Conservation (phyloP, 2,113 vertebrate species). For the Lagenorhynchus albirostris region DNA sequence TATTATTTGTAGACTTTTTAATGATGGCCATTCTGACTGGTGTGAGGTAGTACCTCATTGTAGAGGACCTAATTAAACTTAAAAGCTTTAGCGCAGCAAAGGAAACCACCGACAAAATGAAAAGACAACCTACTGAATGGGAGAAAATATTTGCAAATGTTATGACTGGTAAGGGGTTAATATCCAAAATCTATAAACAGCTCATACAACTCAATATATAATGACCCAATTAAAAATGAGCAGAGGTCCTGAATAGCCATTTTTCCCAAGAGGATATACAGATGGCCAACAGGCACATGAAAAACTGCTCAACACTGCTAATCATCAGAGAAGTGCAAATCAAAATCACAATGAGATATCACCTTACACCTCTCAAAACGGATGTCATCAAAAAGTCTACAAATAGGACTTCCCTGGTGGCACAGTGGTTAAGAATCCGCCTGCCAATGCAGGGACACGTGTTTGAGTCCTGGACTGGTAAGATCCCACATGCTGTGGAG, state of each 20-base stretch:
- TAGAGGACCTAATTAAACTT: neutral
- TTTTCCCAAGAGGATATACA: neutral
- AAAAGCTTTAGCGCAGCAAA: neutral
- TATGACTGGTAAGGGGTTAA: neutral
- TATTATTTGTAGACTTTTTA: neutral
- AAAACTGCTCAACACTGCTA: neutral
- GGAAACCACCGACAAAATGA: neutral
- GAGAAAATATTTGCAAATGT: neutral
- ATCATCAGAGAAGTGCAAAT: neutral
- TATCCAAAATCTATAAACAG: neutral
- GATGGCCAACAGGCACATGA: neutral
- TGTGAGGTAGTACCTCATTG: neutral
- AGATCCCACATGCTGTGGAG: too few relatives aligned
- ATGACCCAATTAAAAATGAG: neutral
- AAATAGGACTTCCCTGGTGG: neutral
- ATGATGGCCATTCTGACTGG: neutral
- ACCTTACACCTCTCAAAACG: neutral
- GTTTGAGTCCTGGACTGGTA: too few relatives aligned
- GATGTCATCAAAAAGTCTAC: neutral
- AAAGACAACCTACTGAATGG: neutral
- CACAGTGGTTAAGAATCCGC: too few relatives aligned
- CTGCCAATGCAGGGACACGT: too few relatives aligned
- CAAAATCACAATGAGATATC: neutral
- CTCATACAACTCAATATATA: neutral
- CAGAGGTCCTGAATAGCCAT: neutral